phyloP scores from a whole-genome alignment of 2,113 vertebrate species.

The Podarcis raffonei region DNA sequence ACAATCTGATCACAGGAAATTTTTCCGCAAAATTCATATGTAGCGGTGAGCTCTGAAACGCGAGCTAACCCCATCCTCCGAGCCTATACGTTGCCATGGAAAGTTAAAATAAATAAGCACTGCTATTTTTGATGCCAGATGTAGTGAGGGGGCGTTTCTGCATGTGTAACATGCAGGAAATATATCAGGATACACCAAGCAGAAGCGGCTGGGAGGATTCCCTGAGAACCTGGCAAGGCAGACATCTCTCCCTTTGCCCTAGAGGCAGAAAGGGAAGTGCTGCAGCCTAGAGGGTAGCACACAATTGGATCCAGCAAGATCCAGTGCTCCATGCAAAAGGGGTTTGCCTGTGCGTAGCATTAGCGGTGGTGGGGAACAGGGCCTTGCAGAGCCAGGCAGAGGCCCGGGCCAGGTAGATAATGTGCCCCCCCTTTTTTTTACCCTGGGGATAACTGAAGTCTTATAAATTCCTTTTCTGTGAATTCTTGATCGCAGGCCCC shows the following conservation, averaged over 20 bases:
- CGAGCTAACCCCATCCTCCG: background rate
- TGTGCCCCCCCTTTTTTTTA: too few species aligned
- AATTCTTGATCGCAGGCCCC: too few species aligned
- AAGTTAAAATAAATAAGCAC: conserved; percentile 7
- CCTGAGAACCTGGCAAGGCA: background rate
- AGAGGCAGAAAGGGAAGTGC: background rate
- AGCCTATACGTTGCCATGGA: background rate
- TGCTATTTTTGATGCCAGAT: conserved; percentile 6
- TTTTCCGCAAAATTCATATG: background rate
- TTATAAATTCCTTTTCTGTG: too few species aligned
- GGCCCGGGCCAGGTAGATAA: too few species aligned
- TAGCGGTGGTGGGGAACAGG: background rate
- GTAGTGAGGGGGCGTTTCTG: background rate
- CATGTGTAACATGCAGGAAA: background rate
- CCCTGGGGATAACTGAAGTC: too few species aligned
- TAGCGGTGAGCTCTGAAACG: background rate
- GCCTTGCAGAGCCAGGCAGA: too few species aligned
- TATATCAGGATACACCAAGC: background rate
- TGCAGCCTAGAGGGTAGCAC: background rate
- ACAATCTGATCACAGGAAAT: background rate
- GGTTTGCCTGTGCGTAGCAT: background rate
- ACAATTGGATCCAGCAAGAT: background rate
- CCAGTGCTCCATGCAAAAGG: background rate
- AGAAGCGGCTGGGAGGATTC: background rate
- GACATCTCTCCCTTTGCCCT: background rate